Evolutionary conservation across 2,888 invertebrate species (phyloP).

Genomic region (Euphydryas editha): DNA sequence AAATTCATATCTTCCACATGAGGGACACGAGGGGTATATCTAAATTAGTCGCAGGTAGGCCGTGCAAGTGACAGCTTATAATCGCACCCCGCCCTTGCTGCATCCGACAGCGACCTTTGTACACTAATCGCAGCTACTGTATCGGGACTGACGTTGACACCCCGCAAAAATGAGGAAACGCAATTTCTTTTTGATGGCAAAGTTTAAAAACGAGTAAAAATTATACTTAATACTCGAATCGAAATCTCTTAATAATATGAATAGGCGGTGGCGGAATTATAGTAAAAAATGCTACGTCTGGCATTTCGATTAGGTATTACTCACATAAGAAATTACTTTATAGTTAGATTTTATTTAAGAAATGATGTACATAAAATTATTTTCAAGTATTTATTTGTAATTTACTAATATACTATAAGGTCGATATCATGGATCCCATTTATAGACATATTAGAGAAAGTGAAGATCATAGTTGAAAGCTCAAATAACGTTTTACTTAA

Average conservation of each 20-base stretch:
- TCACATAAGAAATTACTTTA: no score
- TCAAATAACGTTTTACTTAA: no score
- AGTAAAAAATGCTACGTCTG: no score
- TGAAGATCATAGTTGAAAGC: no score
- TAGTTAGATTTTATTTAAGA: no score
- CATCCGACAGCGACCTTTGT: slow-evolving; percentile 75
- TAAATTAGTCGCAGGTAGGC: slow-evolving; percentile 59
- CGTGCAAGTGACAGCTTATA: slow-evolving; percentile 74
- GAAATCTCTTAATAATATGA: not conserved
- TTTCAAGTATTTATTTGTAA: no score
- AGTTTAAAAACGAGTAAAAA: not conserved
- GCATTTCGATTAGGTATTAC: no score
- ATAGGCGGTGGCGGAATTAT: not conserved
- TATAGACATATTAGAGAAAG: no score
- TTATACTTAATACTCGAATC: not conserved
- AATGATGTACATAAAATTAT: no score
- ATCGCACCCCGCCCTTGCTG: slow-evolving; percentile 62
- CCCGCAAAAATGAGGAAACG: slow-evolving; percentile 61
- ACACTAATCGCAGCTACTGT: slow-evolving; percentile 67
- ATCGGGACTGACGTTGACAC: slow-evolving; percentile 63
- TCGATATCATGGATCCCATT: no score
- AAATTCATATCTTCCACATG: slow-evolving; percentile 35
- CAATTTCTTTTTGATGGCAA: slow-evolving; percentile 71
- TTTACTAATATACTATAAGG: no score
- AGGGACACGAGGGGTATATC: slow-evolving; percentile 42